Conservation (phyloP, 2,797 vertebrate species). For the Sphenodon punctatus region DNA sequence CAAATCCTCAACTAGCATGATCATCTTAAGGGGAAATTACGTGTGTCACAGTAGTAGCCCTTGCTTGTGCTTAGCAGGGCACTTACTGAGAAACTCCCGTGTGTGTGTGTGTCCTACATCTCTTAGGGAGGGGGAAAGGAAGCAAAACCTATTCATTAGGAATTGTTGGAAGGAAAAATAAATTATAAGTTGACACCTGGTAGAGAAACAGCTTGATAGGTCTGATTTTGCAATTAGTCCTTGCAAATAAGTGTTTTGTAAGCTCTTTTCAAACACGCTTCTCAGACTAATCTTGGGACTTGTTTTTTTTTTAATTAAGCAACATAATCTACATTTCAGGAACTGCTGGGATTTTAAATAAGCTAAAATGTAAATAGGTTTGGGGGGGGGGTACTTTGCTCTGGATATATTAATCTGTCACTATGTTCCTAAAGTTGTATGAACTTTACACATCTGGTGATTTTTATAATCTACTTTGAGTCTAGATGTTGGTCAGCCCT, state of each 20-base stretch:
- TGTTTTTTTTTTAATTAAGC: constrained; percentile 17
- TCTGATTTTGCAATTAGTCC: constrained; percentile 10
- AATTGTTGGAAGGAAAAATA: not conserved
- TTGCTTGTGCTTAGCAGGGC: not conserved
- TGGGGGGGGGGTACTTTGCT: too few relatives aligned
- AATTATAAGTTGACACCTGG: not conserved
- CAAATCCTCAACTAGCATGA: constrained; percentile 36
- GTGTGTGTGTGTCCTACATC: not conserved
- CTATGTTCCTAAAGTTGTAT: too few relatives aligned
- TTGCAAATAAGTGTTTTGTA: not conserved
- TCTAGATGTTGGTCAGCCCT: too few relatives aligned
- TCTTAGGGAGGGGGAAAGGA: not conserved
- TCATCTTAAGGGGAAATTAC: constrained; percentile 28
- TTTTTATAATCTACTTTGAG: too few relatives aligned
- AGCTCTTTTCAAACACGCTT: not conserved
- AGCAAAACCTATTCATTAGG: not conserved
- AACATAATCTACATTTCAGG: constrained; percentile 6
- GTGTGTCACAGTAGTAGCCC: not conserved
- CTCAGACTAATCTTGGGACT: not conserved
- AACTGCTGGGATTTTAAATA: not conserved
- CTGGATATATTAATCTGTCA: too few relatives aligned
- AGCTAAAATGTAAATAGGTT: not conserved
- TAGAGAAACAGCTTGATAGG: not conserved
- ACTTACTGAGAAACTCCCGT: not conserved
- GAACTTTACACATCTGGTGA: too few relatives aligned